Evolutionary conservation across 2,888 invertebrate genomes (phyloP).

Genomic region (Drosophila affinis): DNA sequence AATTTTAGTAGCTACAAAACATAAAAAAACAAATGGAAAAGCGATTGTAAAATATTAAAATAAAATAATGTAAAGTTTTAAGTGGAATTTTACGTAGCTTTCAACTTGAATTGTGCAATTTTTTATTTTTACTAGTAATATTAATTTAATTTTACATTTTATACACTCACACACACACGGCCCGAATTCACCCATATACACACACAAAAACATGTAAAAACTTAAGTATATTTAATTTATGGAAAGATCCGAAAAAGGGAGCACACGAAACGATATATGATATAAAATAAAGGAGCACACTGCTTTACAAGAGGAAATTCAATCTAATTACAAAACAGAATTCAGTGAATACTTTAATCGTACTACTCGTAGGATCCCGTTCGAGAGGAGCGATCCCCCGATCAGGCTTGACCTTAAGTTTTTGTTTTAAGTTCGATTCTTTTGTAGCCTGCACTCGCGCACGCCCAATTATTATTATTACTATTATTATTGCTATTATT

Average conservation of each 20-base stretch:
- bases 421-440: conserved; percentile 18
- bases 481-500: conserved; percentile 11
- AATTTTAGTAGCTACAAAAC: conserved; percentile 66
- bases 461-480: conserved; percentile 37
- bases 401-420: conserved; percentile 9
- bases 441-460: conserved; percentile 28
- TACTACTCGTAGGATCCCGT: conserved; percentile 21
- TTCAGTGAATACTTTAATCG: conserved; percentile 71
- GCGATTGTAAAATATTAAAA: conserved; percentile 43
- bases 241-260: conserved; percentile 42
- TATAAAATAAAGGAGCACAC: conserved; percentile 8
- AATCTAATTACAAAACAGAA: conserved; percentile 39
- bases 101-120: conserved; percentile 74
- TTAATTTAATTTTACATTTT: conserved; percentile 53
- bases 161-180: conserved; percentile 31
- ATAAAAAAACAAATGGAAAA: conserved; percentile 44
- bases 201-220: conserved; percentile 37
- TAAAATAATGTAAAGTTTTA: conserved; percentile 46
- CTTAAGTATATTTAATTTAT: conserved; percentile 65
- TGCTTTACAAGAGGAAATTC: conserved; percentile 14
- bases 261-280: conserved; percentile 22
- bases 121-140: conserved; percentile 54
- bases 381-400: neutral
- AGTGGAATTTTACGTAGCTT: conserved; percentile 42
- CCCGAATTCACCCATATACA: conserved; percentile 16